phyloP scores from a whole-genome alignment of 2,797 vertebrate genomes.

The Clarias fuscus region DNA sequence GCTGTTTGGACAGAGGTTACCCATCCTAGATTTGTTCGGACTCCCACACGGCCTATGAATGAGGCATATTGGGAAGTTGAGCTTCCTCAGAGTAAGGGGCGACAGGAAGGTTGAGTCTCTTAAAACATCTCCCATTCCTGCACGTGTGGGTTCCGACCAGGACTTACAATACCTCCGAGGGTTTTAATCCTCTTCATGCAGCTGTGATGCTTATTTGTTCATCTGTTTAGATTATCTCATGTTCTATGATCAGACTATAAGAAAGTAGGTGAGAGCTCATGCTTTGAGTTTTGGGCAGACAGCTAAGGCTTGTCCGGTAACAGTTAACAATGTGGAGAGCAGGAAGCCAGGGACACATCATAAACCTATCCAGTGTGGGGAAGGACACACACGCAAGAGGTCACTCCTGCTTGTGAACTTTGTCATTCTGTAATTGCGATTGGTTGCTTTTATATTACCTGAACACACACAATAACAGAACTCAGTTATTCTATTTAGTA shows the following conservation, averaged over 20 bases:
- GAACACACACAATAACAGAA: background rate
- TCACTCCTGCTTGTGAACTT: constrained; percentile 38
- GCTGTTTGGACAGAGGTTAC: constrained; percentile 57
- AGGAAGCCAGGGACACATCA: constrained; percentile 56
- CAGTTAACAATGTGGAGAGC: constrained; percentile 59
- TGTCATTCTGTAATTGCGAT: background rate
- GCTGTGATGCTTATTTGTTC: constrained; percentile 25
- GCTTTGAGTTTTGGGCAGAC: background rate
- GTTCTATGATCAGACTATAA: background rate
- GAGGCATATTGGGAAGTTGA: constrained; percentile 63
- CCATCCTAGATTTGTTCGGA: constrained; percentile 63
- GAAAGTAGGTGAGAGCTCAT: constrained; percentile 32
- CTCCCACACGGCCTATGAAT: constrained; percentile 64
- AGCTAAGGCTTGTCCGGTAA: constrained; percentile 38
- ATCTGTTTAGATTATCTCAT: background rate
- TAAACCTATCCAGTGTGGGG: constrained; percentile 48
- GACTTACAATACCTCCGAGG: constrained; percentile 39
- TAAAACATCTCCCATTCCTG: constrained; percentile 52
- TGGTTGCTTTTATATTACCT: background rate
- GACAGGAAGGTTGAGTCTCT: constrained; percentile 53
- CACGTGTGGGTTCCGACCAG: constrained; percentile 41
- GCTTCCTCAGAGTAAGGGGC: constrained; percentile 65
- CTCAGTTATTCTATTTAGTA: background rate
- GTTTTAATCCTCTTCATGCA: constrained; percentile 21
- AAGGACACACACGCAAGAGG: constrained; percentile 36